phyloP scores from a whole-genome alignment of 2,888 invertebrate genomes.

The Pelosia muscerda region DNA sequence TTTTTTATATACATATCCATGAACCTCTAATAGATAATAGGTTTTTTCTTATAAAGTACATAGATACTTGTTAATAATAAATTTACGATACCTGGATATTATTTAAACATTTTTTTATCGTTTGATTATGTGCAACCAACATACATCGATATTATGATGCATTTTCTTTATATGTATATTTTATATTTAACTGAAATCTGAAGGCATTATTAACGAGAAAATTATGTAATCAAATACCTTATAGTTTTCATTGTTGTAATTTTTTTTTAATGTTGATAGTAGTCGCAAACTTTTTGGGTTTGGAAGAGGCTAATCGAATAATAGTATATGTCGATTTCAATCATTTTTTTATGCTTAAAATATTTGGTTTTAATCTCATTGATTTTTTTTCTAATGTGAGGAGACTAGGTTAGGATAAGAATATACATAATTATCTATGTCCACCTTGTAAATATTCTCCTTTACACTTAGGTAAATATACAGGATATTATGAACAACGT shows the following conservation, averaged over 20 bases:
- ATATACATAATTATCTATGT: slow-evolving; percentile 74
- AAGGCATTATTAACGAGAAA: neutral
- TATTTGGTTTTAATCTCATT: slow-evolving; percentile 40
- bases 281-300: slow-evolving; percentile 24
- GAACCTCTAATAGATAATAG: neutral
- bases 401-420: slow-evolving; percentile 71
- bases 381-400: slow-evolving; percentile 50
- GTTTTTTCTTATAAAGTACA: neutral
- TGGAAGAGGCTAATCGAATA: slow-evolving; percentile 45
- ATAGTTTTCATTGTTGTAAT: neutral
- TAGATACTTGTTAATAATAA: neutral
- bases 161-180: neutral
- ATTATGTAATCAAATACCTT: neutral
- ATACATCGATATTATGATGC: neutral
- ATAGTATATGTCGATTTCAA: slow-evolving; percentile 28
- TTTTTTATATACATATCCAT: neutral
- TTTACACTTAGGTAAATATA: slow-evolving; percentile 86
- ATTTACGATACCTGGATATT: neutral
- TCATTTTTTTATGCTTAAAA: slow-evolving; percentile 32
- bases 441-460: slow-evolving; percentile 86
- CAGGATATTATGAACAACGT: slow-evolving; percentile 75
- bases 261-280: slow-evolving; percentile 2
- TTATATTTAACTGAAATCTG: neutral
- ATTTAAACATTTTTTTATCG: neutral
- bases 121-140: neutral